A percentile compares a stretch with the other conserved stretches of the same genome.
These are phyloP conservation scores for Ptilorrhoa leucosticta DNA, from an alignment of 2,113 vertebrate species.

Conservation along the genomic window DNA sequence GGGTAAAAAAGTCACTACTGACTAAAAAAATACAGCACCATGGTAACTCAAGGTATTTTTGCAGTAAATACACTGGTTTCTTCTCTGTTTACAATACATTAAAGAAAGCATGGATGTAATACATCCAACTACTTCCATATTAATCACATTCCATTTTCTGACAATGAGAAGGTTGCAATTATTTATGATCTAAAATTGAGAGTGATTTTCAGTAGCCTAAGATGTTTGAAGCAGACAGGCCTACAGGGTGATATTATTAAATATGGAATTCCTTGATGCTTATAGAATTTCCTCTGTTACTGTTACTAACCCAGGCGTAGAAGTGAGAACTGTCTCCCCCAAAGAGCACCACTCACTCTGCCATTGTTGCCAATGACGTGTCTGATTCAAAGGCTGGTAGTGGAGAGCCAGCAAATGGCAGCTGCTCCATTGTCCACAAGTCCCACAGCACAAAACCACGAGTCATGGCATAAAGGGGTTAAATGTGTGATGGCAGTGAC, in stretches of 20 bases:
- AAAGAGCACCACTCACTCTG: not conserved
- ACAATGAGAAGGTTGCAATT: not conserved
- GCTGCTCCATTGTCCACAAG: not conserved
- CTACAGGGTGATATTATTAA: not conserved
- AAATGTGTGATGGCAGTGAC: not conserved
- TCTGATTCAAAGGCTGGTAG: not conserved
- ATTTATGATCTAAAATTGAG: not conserved
- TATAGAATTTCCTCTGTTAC: not conserved
- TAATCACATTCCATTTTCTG: not conserved
- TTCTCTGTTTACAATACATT: not conserved
- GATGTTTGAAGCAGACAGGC: not conserved
- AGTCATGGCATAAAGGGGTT: not conserved
- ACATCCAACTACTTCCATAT: not conserved
- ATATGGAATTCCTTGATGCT: not conserved
- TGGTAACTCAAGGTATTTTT: not conserved
- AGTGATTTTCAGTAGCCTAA: not conserved
- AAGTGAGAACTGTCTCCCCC: not conserved
- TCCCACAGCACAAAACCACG: not conserved
- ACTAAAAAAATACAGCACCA: not conserved
- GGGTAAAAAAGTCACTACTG: not conserved
- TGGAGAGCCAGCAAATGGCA: not conserved
- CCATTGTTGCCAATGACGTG: not conserved
- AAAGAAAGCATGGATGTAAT: not conserved
- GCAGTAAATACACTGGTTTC: not conserved
- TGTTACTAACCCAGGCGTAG: accelerated